These are phyloP conservation scores for Paramisgurnus dabryanus DNA, from an alignment of 2,113 vertebrate species.

Conservation along the genomic window DNA sequence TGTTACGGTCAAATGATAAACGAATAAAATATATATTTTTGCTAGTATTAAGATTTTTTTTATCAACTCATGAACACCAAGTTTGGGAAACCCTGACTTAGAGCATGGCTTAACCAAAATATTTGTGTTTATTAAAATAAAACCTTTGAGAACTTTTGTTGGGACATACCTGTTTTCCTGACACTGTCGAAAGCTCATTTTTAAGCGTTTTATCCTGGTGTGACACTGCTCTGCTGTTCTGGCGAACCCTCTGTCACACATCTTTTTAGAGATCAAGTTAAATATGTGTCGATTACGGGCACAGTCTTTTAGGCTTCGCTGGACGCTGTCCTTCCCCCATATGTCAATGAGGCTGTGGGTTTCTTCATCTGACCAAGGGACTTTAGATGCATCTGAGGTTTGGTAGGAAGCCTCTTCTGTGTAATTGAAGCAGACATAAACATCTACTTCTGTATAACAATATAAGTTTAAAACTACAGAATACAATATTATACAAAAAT, in stretches of 20 bases:
- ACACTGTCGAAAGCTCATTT: conserved; percentile 67
- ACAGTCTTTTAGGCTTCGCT: conserved; percentile 70
- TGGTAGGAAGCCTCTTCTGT: conserved; percentile 57
- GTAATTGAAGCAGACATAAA: conserved; percentile 44
- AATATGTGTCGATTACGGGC: conserved; percentile 73
- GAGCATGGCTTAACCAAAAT: too few relatives aligned
- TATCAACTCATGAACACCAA: too few relatives aligned
- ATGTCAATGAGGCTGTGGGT: conserved; percentile 71
- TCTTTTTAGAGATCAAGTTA: conserved; percentile 70
- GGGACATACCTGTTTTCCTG: conserved; percentile 59
- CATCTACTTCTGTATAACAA: not conserved
- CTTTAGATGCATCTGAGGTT: conserved; percentile 60
- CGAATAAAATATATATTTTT: too few relatives aligned
- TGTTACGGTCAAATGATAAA: too few relatives aligned
- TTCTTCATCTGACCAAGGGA: conserved; percentile 74
- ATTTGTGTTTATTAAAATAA: too few relatives aligned
- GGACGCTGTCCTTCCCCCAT: conserved; percentile 71
- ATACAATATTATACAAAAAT: too few relatives aligned
- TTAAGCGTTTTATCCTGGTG: conserved; percentile 72
- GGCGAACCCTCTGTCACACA: conserved; percentile 67
- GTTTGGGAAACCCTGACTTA: too few relatives aligned
- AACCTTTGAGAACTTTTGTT: too few relatives aligned
- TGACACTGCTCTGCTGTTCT: conserved; percentile 73
- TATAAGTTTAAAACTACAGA: too few relatives aligned
- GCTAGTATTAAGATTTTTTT: too few relatives aligned